Evolutionary conservation across 2,888 invertebrate genomes (phyloP).

Genomic region (Zelleria hepariella): DNA sequence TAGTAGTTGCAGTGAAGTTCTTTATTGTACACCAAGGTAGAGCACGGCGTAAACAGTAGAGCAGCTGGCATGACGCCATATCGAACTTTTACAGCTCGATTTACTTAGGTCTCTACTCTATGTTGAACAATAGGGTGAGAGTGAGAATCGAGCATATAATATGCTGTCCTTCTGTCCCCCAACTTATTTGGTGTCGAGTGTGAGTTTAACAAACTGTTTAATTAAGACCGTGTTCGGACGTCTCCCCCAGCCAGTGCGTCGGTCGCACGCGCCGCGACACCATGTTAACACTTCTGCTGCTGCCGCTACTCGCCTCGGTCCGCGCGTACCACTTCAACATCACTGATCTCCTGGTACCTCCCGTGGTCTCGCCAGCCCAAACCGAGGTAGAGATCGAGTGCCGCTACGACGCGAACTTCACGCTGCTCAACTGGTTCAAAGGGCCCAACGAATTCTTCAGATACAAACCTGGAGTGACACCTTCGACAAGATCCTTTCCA

Average conservation of each 20-base stretch:
- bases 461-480: constrained; percentile 48
- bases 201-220: constrained; percentile 67
- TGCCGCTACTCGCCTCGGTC: constrained; percentile 22
- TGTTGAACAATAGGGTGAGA: too few species aligned
- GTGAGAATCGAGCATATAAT: constrained; percentile 12
- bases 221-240: constrained; percentile 53
- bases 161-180: not conserved
- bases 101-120: too few species aligned
- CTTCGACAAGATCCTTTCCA: constrained; percentile 49
- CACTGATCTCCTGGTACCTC: constrained; percentile 46
- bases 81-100: too few species aligned
- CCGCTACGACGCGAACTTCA: constrained; percentile 58
- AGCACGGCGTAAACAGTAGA: too few species aligned
- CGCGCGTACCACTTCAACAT: constrained; percentile 43
- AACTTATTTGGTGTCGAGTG: constrained; percentile 12
- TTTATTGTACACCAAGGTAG: too few species aligned
- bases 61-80: too few species aligned
- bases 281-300: constrained; percentile 41
- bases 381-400: constrained; percentile 52
- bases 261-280: constrained; percentile 45
- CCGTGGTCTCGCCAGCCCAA: constrained; percentile 37
- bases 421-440: constrained; percentile 58
- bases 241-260: constrained; percentile 47
- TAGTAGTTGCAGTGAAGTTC: too few species aligned
- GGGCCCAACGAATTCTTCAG: constrained; percentile 57